Evolutionary conservation across 1,140 invertebrate genomes (phyloP).

Genomic region (Drosophila pseudoananassae): DNA sequence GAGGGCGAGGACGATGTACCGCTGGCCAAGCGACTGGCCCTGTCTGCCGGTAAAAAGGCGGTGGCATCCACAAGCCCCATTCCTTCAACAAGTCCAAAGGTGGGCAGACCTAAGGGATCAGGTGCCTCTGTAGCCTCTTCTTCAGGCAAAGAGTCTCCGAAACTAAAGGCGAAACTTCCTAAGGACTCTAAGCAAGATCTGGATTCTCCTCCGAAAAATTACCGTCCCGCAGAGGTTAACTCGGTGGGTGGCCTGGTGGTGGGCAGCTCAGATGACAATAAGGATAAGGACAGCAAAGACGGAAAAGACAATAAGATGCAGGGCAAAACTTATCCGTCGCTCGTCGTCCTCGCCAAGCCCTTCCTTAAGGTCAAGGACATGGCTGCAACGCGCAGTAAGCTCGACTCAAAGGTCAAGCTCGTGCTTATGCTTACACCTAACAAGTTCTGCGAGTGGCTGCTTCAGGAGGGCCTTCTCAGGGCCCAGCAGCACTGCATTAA

Average conservation of each 20-base stretch:
- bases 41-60: conserved; percentile 66
- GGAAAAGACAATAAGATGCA: conserved; percentile 88
- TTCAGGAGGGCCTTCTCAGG: conserved; percentile 91
- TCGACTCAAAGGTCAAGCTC: conserved; percentile 91
- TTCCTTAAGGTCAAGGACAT: conserved; percentile 89
- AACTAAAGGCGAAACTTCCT: conserved; percentile 36
- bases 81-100: conserved; percentile 14
- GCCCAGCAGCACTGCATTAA: conserved; percentile 90
- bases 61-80: conserved; percentile 36
- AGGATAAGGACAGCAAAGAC: conserved; percentile 86
- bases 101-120: conserved; percentile 32
- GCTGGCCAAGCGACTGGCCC: conserved; percentile 77
- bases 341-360: conserved; percentile 92
- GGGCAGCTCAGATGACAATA: conserved; percentile 83
- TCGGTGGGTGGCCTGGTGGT: conserved; percentile 88
- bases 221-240: conserved; percentile 87
- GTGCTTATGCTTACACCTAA: conserved; percentile 91
- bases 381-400: conserved; percentile 85
- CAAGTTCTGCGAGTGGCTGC: conserved; percentile 94
- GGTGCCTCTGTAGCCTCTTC: conserved; percentile 3
- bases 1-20: conserved; percentile 83
- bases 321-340: conserved; percentile 92
- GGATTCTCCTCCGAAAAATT: conserved; percentile 69
- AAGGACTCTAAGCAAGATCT: conserved; percentile 32
- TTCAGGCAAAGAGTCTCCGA: conserved; percentile 52